Base-by-base conservation (phyloP, 1,140 invertebrate species). In the Procambarus virginalis region DNA sequence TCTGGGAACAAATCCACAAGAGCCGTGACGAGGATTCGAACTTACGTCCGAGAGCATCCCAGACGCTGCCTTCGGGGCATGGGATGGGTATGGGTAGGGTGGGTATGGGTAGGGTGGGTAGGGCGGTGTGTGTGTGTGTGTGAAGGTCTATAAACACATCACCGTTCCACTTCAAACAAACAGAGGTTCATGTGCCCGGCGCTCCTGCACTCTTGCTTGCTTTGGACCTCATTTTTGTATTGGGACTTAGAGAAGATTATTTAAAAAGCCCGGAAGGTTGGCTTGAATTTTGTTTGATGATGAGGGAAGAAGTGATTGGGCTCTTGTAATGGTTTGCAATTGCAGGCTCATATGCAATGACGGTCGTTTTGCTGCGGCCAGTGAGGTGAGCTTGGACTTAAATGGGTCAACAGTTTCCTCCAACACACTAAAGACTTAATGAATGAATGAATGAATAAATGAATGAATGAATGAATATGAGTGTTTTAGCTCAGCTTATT, bases 81-180 rank as follows among this genome's bases (percentile, higher is more conserved):
- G 4, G 60, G 12, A 17, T 20, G 60, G 17, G 60, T 20, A 49
- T 5, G 51, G 8, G 51, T 60, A 73, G 77, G 73, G 58, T 55
- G 51, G 64, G 12, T 17, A 17, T 68, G 12, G 64, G 64, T 68
- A 68, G 64, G 64, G 1, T 68, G 64, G 64, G 64, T 34, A 34
- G 1, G 34, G 34, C 64, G 64, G 64, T 34, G 34, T 34, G n/a
- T n/a, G n/a, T 75, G 84, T 85, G 73, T 77, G 51, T 77, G 70
- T 70, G 68, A 85, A 60, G 84, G 0, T 75, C 34, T 60, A 85
- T 76, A 85, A 85, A 77, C 84, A 77, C 73, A 85, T 85, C 55
- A 85, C 5, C 73, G 84, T 51, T 58, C 51, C 55, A 76, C 84
- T 85, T 77, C 73, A 85, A 77, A 77, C 73, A 85, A 84, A 84